Conservation (phyloP, 2,113 vertebrate genomes). For the Nipponia nippon region DNA sequence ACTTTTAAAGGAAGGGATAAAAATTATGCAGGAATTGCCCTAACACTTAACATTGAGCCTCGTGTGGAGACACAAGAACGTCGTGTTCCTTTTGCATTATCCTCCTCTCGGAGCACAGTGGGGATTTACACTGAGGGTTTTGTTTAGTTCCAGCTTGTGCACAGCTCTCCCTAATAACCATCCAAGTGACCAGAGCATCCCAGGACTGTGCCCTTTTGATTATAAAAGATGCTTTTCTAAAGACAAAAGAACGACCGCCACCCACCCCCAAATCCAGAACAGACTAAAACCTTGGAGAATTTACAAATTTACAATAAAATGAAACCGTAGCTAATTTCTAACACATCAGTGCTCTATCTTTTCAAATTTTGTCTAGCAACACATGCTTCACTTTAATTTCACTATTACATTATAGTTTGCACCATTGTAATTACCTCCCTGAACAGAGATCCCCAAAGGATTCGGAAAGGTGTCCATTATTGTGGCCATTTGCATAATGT, state of each 20-base stretch:
- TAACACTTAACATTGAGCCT: neutral
- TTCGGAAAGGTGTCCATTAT: neutral
- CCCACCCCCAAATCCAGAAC: neutral
- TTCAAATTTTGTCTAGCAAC: neutral
- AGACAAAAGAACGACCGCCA: neutral
- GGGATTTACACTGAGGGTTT: neutral
- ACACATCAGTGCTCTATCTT: neutral
- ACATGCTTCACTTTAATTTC: neutral
- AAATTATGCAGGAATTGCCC: neutral
- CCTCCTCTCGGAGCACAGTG: neutral
- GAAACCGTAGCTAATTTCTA: neutral
- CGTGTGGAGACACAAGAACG: neutral
- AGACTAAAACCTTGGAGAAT: neutral
- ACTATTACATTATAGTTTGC: neutral
- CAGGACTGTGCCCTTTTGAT: neutral
- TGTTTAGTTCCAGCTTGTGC: neutral
- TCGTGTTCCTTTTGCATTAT: neutral
- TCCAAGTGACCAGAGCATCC: neutral
- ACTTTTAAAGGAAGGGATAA: neutral
- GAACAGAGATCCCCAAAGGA: neutral
- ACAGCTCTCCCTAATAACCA: neutral
- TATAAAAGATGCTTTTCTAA: neutral
- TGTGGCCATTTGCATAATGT: neutral
- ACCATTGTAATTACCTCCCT: neutral
- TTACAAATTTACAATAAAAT: neutral